Conservation (phyloP, 2,888 invertebrate genomes). For the Thymelicus lineola region DNA sequence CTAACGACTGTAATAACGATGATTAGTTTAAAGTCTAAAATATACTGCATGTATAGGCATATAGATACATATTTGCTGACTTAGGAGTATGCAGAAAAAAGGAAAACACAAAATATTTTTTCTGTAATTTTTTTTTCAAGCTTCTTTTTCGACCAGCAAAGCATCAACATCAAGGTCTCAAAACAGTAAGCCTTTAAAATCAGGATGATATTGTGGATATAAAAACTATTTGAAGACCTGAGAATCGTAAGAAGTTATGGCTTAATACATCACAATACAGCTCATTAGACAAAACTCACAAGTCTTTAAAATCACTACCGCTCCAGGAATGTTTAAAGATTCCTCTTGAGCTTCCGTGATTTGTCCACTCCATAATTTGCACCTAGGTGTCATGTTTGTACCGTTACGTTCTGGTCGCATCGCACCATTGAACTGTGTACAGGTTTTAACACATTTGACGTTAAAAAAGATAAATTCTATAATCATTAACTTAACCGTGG, state of each 20-base stretch:
- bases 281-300: no score
- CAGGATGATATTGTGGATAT: no score
- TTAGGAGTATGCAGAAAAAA: no score
- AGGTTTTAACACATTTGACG: neutral
- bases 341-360: conserved; percentile 12
- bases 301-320: neutral
- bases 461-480: neutral
- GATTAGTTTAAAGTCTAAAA: neutral
- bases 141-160: no score
- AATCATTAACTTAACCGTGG: neutral
- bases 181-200: no score
- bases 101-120: no score
- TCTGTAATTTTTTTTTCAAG: no score
- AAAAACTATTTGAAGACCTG: no score
- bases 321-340: conserved; percentile 4
- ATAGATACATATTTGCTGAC: no score
- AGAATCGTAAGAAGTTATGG: neutral
- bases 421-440: conserved; percentile 6
- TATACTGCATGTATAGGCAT: neutral
- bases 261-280: neutral
- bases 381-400: conserved; percentile 7
- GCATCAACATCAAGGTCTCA: no score
- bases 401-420: conserved; percentile 4
- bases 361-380: conserved; percentile 1
- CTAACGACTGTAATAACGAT: neutral